Evolutionary conservation across 92 coral and sea anemone species (phyloP).

Genomic region (Epizoanthus fatuus): DNA sequence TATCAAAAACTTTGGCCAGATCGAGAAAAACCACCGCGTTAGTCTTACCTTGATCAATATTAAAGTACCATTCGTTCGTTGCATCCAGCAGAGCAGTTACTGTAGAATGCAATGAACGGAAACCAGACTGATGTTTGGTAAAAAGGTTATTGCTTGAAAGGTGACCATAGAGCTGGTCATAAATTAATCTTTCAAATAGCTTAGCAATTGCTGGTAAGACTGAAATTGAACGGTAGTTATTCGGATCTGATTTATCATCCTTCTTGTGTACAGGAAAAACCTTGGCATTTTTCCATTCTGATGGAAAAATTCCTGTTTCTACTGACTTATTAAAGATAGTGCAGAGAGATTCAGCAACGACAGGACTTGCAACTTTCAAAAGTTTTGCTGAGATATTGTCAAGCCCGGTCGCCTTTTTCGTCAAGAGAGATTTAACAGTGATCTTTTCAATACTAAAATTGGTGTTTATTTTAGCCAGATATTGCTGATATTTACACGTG

Average conservation of each 20-base stretch:
- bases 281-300: neutral
- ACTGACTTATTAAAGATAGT: slow-evolving; percentile 4
- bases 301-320: neutral
- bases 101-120: neutral
- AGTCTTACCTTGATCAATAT: too few relatives aligned
- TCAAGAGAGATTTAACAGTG: neutral
- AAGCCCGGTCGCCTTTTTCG: slow-evolving; percentile 3
- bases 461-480: neutral
- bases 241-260: neutral
- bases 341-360: slow-evolving; percentile 8
- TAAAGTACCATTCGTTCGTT: too few relatives aligned
- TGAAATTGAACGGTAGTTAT: neutral
- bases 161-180: neutral
- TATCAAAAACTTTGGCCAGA: too few relatives aligned
- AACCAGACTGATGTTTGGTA: slow-evolving; percentile 4
- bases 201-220: neutral
- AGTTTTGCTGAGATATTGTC: slow-evolving; percentile 5
- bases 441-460: neutral
- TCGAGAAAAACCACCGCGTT: too few relatives aligned
- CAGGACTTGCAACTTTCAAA: slow-evolving; percentile 1
- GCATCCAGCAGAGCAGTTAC: too few relatives aligned
- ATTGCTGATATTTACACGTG: neutral
- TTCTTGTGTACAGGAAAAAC: neutral
- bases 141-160: neutral
- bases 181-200: neutral